Percentiles rank a stretch among this genome's conserved stretches.
Conservation (phyloP, 2,113 vertebrate species). For the Callipepla squamata region DNA sequence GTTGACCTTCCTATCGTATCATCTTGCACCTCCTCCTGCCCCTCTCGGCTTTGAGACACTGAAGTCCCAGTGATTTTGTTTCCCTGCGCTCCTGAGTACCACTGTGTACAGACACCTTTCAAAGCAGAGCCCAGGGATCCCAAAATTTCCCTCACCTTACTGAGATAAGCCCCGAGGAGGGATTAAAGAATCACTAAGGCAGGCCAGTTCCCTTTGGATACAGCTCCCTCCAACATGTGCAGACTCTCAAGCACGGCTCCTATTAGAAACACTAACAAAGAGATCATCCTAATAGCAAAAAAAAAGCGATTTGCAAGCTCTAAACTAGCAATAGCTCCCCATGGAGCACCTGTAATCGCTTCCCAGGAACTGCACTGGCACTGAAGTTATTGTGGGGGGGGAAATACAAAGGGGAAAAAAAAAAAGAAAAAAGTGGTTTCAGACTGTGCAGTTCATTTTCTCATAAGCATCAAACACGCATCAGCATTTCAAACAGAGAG, state of each 20-base stretch:
- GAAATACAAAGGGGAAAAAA: not conserved
- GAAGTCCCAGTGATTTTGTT: accelerated
- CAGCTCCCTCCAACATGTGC: accelerated
- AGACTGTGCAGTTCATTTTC: not conserved
- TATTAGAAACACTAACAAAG: not conserved
- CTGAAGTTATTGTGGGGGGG: not conserved
- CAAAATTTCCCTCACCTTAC: not conserved
- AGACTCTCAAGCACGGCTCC: not conserved
- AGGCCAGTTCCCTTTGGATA: not conserved
- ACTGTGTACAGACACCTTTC: not conserved
- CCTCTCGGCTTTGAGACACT: not conserved
- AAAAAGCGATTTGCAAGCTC: not conserved
- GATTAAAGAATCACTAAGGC: not conserved
- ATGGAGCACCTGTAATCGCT: not conserved
- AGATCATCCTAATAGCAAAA: not conserved
- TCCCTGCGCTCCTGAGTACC: not conserved
- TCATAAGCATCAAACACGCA: not conserved
- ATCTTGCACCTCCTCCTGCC: not conserved
- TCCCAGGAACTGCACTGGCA: not conserved
- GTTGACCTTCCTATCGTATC: not conserved
- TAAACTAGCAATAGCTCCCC: not conserved
- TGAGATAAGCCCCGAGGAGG: not conserved
- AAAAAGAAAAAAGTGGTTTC: not conserved
- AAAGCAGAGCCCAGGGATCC: not conserved
- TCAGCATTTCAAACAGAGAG: slow-evolving; percentile 27